Base-by-base conservation (phyloP, 2,888 invertebrate genomes). In the Eilema depressum region DNA sequence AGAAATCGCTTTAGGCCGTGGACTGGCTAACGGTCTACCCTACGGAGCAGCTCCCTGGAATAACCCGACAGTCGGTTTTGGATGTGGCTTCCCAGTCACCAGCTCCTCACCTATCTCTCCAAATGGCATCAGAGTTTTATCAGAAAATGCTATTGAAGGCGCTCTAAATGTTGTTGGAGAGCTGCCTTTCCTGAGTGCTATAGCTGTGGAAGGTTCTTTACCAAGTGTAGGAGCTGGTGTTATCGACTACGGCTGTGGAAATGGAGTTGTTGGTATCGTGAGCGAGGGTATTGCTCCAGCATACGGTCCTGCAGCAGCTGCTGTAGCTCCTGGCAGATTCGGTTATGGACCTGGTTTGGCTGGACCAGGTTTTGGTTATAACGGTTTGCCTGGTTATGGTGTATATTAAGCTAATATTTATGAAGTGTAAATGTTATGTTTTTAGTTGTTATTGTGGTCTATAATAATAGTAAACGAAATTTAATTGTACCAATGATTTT, bases 61-160 rank as follows among this genome's bases (percentile, higher is more conserved):
- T 14, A 70, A 74, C 59, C 66, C 69, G 37, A 53, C 72, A 3
- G 56, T 62, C 0, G 47, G 83, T 10, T 71, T 61, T 37, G 81
- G 83, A 0, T 83, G 83, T 0, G 74, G 80, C 0, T 77, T 84
- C 11, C 73, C 80, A 20, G 82, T 86, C 4, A 82, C 85, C 66
- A 88, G 88, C 68, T 63, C 76, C 11, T 88, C 85, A 2, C 82
- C 86, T 3, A 82, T 85, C 33, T 73, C 84, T 0, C 89, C 90
- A 0, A 83, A 81, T 1, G 86, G 87, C 10, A 77, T 92, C 3
- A 81, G 84, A 11, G 84, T 89, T 4, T 59, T 83, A 12, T 91
- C 91, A 8, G 89, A 91, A 69, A 89, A 90, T 68, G 84, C 77
- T 5, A 87, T 88, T 20, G 83, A 85, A 65, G 89, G 89, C 0